Conservation (phyloP, 2,888 invertebrate species). For the Eupeodes latifasciatus region DNA sequence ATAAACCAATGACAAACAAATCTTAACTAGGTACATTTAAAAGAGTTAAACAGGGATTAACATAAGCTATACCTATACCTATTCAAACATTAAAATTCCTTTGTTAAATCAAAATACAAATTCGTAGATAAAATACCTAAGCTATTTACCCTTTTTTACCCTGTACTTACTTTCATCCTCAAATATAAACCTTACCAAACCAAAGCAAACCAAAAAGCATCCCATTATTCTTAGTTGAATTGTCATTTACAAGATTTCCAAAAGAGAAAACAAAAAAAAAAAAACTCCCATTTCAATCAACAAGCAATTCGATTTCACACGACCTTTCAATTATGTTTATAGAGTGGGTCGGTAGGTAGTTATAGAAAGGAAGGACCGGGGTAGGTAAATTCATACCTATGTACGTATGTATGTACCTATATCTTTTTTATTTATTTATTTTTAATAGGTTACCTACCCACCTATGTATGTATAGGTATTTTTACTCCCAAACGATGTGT, state of each 20-base stretch:
- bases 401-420: background rate
- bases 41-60: background rate
- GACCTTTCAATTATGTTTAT: constrained; percentile 18
- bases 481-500: constrained; percentile 38
- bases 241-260: constrained; percentile 18
- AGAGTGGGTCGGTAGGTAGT: background rate
- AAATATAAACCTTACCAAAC: background rate
- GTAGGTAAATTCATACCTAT: background rate
- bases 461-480: constrained; percentile 14
- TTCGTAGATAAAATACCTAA: background rate
- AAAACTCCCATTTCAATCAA: background rate
- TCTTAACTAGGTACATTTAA: background rate
- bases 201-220: constrained; percentile 10
- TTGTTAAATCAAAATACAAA: background rate
- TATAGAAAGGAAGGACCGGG: background rate
- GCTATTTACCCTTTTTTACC: background rate
- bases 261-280: constrained; percentile 26
- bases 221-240: constrained; percentile 22
- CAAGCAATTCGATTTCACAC: constrained; percentile 32
- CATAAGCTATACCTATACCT: background rate
- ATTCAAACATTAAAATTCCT: background rate
- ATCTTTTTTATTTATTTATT: constrained; percentile 26
- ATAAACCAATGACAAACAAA: background rate
- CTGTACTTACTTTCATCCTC: background rate
- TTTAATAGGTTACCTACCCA: background rate